Conservation (phyloP, 2,888 invertebrate genomes). For the Actias luna region DNA sequence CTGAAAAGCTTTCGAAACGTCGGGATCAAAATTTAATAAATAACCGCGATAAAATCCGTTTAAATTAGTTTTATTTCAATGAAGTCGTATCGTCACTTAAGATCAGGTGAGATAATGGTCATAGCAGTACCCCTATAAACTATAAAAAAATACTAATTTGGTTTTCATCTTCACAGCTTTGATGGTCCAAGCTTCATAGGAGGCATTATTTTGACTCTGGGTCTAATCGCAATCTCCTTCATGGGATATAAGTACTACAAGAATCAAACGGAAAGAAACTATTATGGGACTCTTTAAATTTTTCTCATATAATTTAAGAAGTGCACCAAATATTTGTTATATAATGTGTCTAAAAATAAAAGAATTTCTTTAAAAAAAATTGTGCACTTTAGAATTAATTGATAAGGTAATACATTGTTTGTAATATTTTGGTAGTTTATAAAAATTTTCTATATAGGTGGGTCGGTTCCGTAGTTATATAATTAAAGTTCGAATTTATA, state of each 20-base stretch:
- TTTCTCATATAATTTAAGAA: conserved; percentile 2
- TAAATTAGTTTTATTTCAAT: too few relatives aligned
- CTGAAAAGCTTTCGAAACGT: too few relatives aligned
- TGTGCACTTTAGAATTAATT: neutral
- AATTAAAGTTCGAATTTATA: conserved; percentile 30
- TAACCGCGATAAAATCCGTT: too few relatives aligned
- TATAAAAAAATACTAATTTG: neutral
- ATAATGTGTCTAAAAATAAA: conserved; percentile 3
- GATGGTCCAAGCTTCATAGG: conserved; percentile 91
- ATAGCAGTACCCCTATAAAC: too few relatives aligned
- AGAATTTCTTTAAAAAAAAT: neutral
- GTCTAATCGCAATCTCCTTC: conserved; percentile 89
- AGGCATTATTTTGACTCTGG: conserved; percentile 91
- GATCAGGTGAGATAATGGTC: too few relatives aligned
- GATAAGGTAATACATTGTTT: neutral
- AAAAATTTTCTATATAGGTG: conserved; percentile 5
- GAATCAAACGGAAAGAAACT: conserved; percentile 91
- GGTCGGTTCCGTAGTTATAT: conserved; percentile 12
- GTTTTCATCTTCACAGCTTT: conserved; percentile 75
- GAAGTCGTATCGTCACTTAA: too few relatives aligned
- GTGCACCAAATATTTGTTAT: conserved; percentile 7
- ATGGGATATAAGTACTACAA: conserved; percentile 94
- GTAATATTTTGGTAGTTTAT: neutral
- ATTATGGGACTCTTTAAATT: conserved; percentile 72
- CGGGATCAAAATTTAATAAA: too few relatives aligned